Evolutionary conservation across 2,113 vertebrate genomes (phyloP), one percentile per base, ranked within the genome.

Genomic region (Gambusia holbrooki): DNA sequence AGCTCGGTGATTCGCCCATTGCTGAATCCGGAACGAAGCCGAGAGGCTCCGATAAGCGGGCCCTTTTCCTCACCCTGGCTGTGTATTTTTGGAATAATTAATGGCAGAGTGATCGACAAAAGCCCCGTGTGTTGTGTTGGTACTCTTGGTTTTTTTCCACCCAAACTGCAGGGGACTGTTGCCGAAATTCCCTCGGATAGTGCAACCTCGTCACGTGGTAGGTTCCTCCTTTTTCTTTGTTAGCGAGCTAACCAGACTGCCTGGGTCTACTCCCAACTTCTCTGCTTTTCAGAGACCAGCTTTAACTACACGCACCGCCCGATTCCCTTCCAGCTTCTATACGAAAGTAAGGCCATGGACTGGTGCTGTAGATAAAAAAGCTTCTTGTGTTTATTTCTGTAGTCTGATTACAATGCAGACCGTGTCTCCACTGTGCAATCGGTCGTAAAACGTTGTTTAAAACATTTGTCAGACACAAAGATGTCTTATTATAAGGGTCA

Each of bases 121-220:
- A 28, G 51, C 74, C 45, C 63, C 69, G 80, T 86, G 86, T 87
- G 65, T 87, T 72, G 76, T 75, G 84, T 79, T 81, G 62, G 79
- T 62, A 69, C 69, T 66, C 61, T 84, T 88, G 65, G 60, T 28
- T 81, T 87, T 90, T 88, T 89, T 80, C 78, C 85, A 93, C 88
- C 85, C 92, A 84, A 95, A 95, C 94, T 94, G 95, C 94, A 95
- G 94, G 95, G 95, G 95, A 96, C 96, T 95, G 94, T 94, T 94
- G 84, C 90, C 88, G 94, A 96, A 96, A 96, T 94, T 96, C 95
- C 95, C 96, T 95, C 95, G 96, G 96, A 96, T 95, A 95, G 93
- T 95, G 96, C 95, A 92, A 92, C 93, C 95, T 94, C 95, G 95
- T 97, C 96, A 97, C 96, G 96, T 97, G 96, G 96, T 97, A 97